These are phyloP conservation scores for Actinia equina DNA, from an alignment of 64 coral and sea anemone genomes.

Conservation along the genomic window DNA sequence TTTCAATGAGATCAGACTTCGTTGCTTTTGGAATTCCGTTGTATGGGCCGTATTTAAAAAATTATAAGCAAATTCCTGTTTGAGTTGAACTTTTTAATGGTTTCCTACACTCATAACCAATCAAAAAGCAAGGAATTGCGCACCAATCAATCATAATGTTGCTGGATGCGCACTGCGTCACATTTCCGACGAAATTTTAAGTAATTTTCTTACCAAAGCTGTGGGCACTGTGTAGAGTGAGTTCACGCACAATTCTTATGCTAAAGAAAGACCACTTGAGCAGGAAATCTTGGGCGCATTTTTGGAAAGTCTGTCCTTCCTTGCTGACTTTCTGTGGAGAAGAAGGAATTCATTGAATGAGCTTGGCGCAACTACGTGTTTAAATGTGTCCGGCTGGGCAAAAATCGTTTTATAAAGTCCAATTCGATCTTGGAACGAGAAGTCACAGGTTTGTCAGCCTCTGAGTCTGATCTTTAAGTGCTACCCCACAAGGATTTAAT, in stretches of 20 bases:
- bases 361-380: background rate
- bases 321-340: constrained; percentile 45
- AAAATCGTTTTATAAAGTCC: no score
- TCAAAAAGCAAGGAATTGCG: background rate
- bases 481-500: no score
- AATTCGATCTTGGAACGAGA: no score
- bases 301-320: constrained; percentile 48
- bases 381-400: no score
- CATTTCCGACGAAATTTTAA: background rate
- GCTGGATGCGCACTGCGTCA: background rate
- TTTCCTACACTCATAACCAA: background rate
- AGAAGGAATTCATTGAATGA: background rate
- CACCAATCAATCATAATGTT: background rate
- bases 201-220: constrained; percentile 85
- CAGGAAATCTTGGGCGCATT: constrained; percentile 78
- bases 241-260: constrained; percentile 86
- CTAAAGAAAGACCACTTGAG: constrained; percentile 99
- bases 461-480: no score
- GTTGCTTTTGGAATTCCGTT: background rate
- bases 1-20: background rate
- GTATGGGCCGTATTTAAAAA: background rate
- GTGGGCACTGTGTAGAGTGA: constrained; percentile 94
- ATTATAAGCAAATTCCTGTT: background rate
- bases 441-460: no score
- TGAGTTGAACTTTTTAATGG: background rate